phyloP scores from a whole-genome alignment of 2,113 vertebrate species.

The Gambusia affinis region DNA sequence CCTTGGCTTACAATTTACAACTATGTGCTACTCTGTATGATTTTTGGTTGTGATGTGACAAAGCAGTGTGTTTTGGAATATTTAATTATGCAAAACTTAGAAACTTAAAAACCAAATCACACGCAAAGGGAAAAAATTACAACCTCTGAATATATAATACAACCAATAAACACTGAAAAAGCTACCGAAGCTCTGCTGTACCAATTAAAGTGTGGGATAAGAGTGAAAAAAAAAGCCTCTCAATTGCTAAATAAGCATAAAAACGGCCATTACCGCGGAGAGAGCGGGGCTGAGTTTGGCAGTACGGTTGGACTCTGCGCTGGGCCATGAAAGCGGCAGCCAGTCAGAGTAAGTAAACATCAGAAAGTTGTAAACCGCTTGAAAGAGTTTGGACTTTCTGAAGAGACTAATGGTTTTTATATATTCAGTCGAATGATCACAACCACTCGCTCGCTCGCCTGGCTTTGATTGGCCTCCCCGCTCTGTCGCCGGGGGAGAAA shows the following conservation, averaged over 20 bases:
- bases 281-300: constrained; percentile 69
- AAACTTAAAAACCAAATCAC: not conserved
- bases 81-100: not conserved
- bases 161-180: constrained; percentile 26
- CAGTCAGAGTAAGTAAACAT: constrained; percentile 51
- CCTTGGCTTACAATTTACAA: not conserved
- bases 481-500: constrained; percentile 59
- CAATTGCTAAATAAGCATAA: constrained; percentile 63
- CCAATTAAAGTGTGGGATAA: constrained; percentile 52
- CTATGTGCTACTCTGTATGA: not conserved
- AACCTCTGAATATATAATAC: constrained; percentile 4
- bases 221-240: constrained; percentile 31
- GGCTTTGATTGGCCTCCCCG: constrained; percentile 66
- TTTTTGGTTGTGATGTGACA: not conserved
- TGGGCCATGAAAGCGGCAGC: constrained; percentile 39
- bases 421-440: constrained; percentile 65
- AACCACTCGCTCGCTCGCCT: constrained; percentile 47
- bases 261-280: constrained; percentile 56
- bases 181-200: constrained; percentile 21
- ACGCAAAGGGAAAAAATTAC: not conserved
- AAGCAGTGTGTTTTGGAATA: constrained; percentile 5
- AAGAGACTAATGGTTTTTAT: constrained; percentile 55
- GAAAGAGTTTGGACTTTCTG: constrained; percentile 51
- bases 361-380: constrained; percentile 47
- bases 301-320: constrained; percentile 61